phyloP scores from a whole-genome alignment of 2,888 invertebrate species.

The Sthenelais limicola region DNA sequence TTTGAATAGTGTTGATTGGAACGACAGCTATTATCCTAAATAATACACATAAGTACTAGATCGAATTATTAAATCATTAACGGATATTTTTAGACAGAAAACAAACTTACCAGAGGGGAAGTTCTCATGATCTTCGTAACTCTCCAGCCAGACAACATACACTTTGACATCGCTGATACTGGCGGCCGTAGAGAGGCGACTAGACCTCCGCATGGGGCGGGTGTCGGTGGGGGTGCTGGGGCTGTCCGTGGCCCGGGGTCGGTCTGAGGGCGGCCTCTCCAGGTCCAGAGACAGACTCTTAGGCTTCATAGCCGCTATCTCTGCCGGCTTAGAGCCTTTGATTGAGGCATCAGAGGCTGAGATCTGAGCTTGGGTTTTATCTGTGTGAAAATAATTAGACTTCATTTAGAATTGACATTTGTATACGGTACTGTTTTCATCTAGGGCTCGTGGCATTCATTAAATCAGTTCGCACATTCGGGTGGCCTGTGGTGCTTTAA shows the following conservation, averaged over 20 bases:
- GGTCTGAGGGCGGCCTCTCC: conserved; percentile 55
- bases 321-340: conserved; percentile 9
- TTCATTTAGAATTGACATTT: no score
- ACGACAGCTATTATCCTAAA: no score
- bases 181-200: conserved; percentile 14
- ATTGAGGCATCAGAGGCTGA: conserved; percentile 2
- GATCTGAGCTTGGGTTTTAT: neutral
- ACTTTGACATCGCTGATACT: conserved; percentile 68
- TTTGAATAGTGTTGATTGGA: no score
- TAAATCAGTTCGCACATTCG: no score
- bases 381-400: neutral
- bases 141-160: conserved; percentile 95
- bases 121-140: conserved; percentile 91
- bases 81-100: neutral
- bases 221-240: conserved; percentile 42
- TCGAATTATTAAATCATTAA: neutral
- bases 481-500: no score
- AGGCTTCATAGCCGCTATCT: conserved; percentile 55
- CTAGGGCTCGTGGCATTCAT: no score
- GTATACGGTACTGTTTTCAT: no score
- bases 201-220: conserved; percentile 36
- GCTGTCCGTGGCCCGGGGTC: conserved; percentile 18
- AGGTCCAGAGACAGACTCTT: conserved; percentile 66
- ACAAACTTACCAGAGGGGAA: conserved; percentile 85
- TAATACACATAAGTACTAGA: no score